Evolutionary conservation across 2,113 vertebrate species (phyloP).

Genomic region (Erythrocercus mccallii): DNA sequence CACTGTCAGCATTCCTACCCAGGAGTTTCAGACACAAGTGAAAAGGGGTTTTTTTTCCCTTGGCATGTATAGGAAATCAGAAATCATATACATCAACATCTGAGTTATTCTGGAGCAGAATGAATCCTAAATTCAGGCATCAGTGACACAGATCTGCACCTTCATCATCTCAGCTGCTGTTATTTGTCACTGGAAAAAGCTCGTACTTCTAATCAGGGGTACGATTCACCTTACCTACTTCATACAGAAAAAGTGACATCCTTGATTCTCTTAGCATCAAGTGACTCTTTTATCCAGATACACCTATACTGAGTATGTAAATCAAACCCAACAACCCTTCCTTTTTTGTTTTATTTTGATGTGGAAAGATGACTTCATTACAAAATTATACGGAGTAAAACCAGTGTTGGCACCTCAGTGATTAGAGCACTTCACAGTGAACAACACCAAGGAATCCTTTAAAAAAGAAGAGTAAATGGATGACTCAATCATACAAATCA

Average conservation of each 20-base stretch:
- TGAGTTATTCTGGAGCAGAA: background rate
- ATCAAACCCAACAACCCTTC: background rate
- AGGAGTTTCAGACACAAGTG: background rate
- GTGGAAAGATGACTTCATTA: background rate
- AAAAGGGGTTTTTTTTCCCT: background rate
- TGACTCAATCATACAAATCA: background rate
- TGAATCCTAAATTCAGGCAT: background rate
- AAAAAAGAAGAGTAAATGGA: background rate
- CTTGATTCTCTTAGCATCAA: background rate
- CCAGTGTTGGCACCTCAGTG: background rate
- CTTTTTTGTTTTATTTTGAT: background rate
- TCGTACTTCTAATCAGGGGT: background rate
- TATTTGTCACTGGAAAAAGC: background rate
- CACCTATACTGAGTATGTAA: background rate
- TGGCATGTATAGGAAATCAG: background rate
- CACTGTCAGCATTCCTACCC: background rate
- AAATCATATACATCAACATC: background rate
- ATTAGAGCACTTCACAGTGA: background rate
- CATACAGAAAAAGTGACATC: background rate
- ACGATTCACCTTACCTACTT: background rate
- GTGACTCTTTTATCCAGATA: background rate
- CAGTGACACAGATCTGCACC: background rate
- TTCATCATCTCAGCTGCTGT: background rate
- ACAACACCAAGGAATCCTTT: background rate
- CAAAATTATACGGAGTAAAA: background rate